Base-by-base conservation (phyloP, 2,888 invertebrate genomes). In the Euplexia lucipara region DNA sequence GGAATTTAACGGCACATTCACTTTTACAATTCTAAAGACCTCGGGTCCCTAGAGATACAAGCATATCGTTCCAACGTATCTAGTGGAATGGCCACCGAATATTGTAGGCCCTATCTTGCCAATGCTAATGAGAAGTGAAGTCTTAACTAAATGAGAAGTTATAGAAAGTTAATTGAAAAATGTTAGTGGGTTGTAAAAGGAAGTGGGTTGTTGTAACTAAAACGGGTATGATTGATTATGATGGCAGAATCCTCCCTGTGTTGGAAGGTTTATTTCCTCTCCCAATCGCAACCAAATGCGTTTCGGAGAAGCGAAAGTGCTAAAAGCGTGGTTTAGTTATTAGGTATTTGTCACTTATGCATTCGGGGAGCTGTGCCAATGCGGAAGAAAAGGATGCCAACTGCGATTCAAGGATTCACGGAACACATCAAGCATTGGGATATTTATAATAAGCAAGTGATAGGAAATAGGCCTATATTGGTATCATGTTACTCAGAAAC, bases 1-100 rank as follows among this genome's bases (percentile, higher is more conserved):
- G 72, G 72, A 72, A 72, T 72, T 53, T 68, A 67, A 72, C 67
- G 62, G 72, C 62, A 72, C 72, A 72, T 72, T 72, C 72, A 72
- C 72, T 72, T 72, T 72, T 72, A 72, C 72, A 72, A 68, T 67
- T 72, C 66, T 59, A 70, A 70, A 70, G 70, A 66, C 59, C 70
- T 70, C 70, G 66, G 34, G 30, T 53, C 35, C 39, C 49, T 44
- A 35, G 9, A 53, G 53, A 37, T 41, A 54, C 59, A 34, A 48
- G 59, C 70, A 45, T 70, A 70, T 70, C 70, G 35, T 49, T 49
- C n/a, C n/a, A 22, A 18, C 35, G 53, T 53, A 70, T 70, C 70
- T 70, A 65, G 34, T 32, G 48, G 64, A 70, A 49, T 54, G 30
- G 59, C 7, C 34, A 41, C 53, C 58, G 16, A 70, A 70, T 70